phyloP scores from a whole-genome alignment of 1,140 invertebrate genomes.

The Calosoma granatense region DNA sequence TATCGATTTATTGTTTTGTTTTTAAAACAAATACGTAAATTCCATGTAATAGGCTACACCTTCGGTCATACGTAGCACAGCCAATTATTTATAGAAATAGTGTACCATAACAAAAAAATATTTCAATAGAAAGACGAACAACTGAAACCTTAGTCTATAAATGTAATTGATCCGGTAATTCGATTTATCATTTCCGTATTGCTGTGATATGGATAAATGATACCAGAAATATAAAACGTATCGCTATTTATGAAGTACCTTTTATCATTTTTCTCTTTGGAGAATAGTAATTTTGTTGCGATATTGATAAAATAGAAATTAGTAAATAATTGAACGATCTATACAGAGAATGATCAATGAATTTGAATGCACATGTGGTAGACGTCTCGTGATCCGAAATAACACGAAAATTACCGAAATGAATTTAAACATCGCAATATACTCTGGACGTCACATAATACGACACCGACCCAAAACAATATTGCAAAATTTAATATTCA shows the following conservation, averaged over 20 bases:
- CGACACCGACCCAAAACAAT: conserved; percentile 2
- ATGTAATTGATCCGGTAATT: too few species aligned
- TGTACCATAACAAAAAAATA: not conserved
- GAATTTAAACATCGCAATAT: conserved; percentile 7
- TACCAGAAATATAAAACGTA: not conserved
- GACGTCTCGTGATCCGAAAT: not conserved
- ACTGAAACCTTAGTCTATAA: not conserved
- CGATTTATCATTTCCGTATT: not conserved
- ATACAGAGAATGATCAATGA: not conserved
- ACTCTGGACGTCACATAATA: conserved; percentile 4
- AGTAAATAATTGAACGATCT: not conserved
- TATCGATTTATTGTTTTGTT: not conserved
- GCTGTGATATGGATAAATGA: not conserved
- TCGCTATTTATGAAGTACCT: not conserved
- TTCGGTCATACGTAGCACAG: not conserved
- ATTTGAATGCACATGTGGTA: not conserved
- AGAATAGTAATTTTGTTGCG: not conserved
- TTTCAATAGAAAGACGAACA: not conserved
- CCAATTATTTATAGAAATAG: not conserved
- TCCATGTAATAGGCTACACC: not conserved
- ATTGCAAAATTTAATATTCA: not conserved
- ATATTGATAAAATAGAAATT: not conserved
- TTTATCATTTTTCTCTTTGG: not conserved
- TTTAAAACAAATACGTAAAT: not conserved
- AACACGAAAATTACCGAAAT: not conserved